A percentile compares a stretch with the other conserved stretches of the same genome.
Conservation (phyloP, 2,888 invertebrate species). For the Neoaliturus tenellus region DNA sequence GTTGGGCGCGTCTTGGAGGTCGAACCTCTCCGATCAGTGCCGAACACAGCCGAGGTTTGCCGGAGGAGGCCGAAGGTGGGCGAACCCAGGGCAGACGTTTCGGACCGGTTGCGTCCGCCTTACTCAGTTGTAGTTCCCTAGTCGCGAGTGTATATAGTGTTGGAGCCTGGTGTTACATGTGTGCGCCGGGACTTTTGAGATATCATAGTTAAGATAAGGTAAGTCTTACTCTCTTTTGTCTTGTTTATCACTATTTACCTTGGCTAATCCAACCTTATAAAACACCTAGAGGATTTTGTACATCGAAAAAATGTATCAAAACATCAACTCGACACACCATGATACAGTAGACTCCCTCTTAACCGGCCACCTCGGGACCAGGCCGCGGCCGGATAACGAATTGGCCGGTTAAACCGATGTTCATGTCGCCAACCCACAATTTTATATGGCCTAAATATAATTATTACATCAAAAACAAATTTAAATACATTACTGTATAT, state of each 20-base stretch:
- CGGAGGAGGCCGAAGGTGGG: not conserved
- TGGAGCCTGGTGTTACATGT: not conserved
- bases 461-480: too few relatives aligned
- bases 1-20: slow-evolving; percentile 35
- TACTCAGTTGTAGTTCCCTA: slow-evolving; percentile 20
- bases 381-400: too few relatives aligned
- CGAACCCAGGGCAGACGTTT: slow-evolving; percentile 8
- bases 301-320: too few relatives aligned
- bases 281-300: too few relatives aligned
- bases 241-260: not conserved
- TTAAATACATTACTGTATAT: too few relatives aligned
- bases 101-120: slow-evolving; percentile 24
- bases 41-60: not conserved
- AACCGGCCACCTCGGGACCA: too few relatives aligned
- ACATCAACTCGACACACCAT: too few relatives aligned
- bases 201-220: slow-evolving; percentile 15
- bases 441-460: too few relatives aligned
- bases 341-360: too few relatives aligned
- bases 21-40: slow-evolving; percentile 21
- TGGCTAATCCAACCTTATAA: too few relatives aligned
- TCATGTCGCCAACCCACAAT: too few relatives aligned
- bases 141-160: not conserved
- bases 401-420: too few relatives aligned
- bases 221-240: not conserved
- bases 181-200: slow-evolving; percentile 20